Percentiles rank a stretch among this genome's conserved stretches.
Conservation (phyloP, 2,888 invertebrate species). For the Rhogogaster chlorosoma region DNA sequence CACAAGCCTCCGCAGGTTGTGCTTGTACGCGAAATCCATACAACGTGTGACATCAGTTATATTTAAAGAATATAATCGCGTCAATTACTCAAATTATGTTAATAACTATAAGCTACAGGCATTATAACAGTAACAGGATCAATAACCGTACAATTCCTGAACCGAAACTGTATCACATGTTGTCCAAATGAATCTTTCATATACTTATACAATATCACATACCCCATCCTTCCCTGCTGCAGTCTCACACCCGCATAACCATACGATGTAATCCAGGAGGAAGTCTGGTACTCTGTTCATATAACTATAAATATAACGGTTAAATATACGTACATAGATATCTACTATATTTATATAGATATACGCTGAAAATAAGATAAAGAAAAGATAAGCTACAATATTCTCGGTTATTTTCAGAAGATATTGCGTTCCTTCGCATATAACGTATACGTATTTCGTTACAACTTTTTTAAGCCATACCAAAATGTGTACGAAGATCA, state of each 20-base stretch:
- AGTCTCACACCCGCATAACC: conserved; percentile 2
- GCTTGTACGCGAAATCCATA: neutral
- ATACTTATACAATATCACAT: neutral
- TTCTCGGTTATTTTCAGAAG: neutral
- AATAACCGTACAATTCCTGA: conserved; percentile 1
- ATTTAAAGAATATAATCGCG: conserved; percentile 7
- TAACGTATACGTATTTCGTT: neutral
- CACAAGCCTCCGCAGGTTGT: too few species aligned
- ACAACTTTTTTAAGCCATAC: neutral
- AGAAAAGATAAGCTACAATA: neutral
- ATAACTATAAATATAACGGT: conserved; percentile 7
- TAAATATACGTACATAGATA: neutral
- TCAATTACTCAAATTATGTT: neutral
- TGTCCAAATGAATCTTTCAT: conserved; percentile 1
- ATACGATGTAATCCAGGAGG: neutral
- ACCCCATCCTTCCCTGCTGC: neutral
- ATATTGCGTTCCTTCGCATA: neutral
- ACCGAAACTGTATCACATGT: neutral
- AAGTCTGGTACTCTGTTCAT: neutral
- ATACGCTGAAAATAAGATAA: neutral
- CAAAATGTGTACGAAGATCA: neutral
- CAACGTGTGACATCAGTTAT: neutral
- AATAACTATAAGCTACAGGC: conserved; percentile 12
- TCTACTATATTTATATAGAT: neutral
- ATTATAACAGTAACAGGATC: conserved; percentile 7